A percentile compares a stretch with the other conserved stretches of the same genome.
These are phyloP conservation scores for Hipparchia sbordonii DNA, from an alignment of 2,888 invertebrate genomes.

Conservation along the genomic window DNA sequence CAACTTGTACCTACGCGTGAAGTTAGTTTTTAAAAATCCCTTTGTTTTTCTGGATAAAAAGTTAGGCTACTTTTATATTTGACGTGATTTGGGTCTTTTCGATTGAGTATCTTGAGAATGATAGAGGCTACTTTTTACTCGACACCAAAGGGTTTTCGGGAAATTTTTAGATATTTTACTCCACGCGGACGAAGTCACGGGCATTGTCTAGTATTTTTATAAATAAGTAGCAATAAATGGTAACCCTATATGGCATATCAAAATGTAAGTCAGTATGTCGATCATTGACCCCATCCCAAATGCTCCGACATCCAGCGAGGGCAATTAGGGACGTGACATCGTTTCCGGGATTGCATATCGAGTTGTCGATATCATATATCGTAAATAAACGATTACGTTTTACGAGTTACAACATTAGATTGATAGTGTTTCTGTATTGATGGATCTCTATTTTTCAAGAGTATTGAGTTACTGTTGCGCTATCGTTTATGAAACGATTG, in stretches of 20 bases:
- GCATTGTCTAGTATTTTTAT: background rate
- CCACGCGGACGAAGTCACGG: too few relatives aligned
- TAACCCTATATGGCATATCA: conserved; percentile 15
- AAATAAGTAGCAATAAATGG: conserved; percentile 11
- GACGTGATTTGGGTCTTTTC: too few relatives aligned
- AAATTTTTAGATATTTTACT: too few relatives aligned
- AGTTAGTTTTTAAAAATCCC: too few relatives aligned
- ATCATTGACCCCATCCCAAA: conserved; percentile 67
- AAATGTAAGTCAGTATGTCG: conserved; percentile 77
- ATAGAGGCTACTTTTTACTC: too few relatives aligned
- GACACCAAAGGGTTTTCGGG: too few relatives aligned
- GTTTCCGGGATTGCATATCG: conserved; percentile 33
- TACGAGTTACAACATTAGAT: conserved; percentile 12
- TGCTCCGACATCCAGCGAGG: conserved; percentile 46
- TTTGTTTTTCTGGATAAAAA: too few relatives aligned
- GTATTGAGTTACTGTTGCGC: background rate
- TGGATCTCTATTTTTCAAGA: background rate
- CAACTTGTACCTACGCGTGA: too few relatives aligned
- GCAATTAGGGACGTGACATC: conserved; percentile 32
- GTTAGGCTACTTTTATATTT: too few relatives aligned
- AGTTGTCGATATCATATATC: conserved; percentile 15
- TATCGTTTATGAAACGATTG: conserved; percentile 1
- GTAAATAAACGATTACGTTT: conserved; percentile 5
- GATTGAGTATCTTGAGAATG: too few relatives aligned
- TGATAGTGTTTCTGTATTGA: conserved; percentile 5